Conservation (phyloP, 2,113 vertebrate species). For the Elephas maximus region DNA sequence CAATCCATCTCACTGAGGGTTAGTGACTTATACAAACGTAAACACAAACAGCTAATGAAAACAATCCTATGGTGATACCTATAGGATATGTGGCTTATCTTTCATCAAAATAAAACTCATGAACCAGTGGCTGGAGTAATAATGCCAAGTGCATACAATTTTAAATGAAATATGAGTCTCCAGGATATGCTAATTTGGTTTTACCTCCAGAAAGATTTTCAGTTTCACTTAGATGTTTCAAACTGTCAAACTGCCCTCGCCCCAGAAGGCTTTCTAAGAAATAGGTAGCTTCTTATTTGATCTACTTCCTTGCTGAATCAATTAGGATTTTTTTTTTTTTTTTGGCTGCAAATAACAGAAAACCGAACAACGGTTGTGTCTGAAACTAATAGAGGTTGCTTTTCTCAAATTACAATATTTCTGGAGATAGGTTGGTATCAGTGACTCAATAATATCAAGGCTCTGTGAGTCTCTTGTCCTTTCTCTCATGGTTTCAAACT, state of each 20-base stretch:
- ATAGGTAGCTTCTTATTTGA: not conserved
- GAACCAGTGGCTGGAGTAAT: not conserved
- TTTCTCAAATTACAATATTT: not conserved
- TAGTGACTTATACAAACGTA: not conserved
- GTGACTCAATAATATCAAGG: not conserved
- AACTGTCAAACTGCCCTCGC: not conserved
- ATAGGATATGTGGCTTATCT: not conserved
- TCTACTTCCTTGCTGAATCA: not conserved
- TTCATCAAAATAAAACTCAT: constrained; percentile 7
- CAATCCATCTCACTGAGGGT: not conserved
- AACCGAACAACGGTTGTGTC: not conserved
- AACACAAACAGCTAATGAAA: constrained; percentile 2
- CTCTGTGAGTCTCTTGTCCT: not conserved
- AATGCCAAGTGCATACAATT: constrained; percentile 22
- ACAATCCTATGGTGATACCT: not conserved
- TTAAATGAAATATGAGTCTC: constrained; percentile 8
- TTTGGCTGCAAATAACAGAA: not conserved
- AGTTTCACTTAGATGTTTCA: constrained; percentile 38
- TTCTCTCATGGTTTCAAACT: not conserved
- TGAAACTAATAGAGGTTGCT: not conserved
- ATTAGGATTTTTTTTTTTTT: not conserved
- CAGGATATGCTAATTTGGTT: not conserved
- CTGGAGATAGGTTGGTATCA: not conserved
- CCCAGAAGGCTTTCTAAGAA: not conserved
- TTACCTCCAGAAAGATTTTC: not conserved